phyloP scores from a whole-genome alignment of 2,797 vertebrate species.

The Tadarida brasiliensis region DNA sequence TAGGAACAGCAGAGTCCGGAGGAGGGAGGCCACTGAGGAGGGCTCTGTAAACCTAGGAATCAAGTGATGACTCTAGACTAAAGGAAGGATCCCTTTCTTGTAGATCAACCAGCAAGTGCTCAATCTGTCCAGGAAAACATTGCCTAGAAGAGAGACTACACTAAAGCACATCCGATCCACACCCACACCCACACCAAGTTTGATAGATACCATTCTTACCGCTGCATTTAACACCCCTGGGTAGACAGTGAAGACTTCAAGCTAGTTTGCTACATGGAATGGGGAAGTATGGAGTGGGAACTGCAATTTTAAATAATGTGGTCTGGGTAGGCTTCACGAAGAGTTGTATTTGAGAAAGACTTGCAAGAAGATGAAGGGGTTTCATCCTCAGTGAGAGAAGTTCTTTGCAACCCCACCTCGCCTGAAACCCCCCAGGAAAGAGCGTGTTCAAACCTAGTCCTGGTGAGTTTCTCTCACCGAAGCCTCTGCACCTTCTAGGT shows the following conservation, averaged over 20 bases:
- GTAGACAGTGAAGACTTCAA: not conserved
- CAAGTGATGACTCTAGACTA: not conserved
- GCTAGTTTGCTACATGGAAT: not conserved
- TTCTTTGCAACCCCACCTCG: not conserved
- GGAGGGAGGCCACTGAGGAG: not conserved
- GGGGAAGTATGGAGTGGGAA: not conserved
- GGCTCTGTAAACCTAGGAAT: not conserved
- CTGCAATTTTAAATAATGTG: not conserved
- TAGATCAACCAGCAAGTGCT: not conserved
- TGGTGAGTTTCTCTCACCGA: not conserved
- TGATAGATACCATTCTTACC: not conserved
- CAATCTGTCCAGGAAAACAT: not conserved
- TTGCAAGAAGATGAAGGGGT: not conserved
- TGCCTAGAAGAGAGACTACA: not conserved
- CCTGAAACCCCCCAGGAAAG: not conserved
- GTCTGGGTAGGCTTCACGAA: not conserved
- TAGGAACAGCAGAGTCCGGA: not conserved
- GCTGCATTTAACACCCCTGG: not conserved
- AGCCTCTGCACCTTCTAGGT: not conserved
- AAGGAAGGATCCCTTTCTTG: not conserved
- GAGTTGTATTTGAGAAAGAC: not conserved
- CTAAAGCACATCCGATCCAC: not conserved
- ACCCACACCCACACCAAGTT: not conserved
- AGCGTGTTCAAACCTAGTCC: not conserved
- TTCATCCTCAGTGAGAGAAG: not conserved